Conservation (phyloP, 2,888 invertebrate genomes). For the Lithophane ornitopus region DNA sequence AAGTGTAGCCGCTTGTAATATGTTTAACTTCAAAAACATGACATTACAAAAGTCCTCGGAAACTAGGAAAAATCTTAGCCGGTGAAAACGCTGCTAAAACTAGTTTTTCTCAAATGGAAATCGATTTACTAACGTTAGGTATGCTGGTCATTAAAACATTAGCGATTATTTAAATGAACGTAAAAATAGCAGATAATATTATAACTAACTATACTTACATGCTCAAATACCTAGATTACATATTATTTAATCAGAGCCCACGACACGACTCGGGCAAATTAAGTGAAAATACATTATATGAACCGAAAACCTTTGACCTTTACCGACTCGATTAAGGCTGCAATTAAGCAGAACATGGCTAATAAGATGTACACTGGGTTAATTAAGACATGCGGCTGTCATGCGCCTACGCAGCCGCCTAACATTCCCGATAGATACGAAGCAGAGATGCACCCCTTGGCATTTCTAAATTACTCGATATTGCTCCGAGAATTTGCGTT, state of each 20-base stretch:
- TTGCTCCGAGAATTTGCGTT: slow-evolving; percentile 22
- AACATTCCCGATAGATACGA: slow-evolving; percentile 61
- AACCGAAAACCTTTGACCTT: slow-evolving; percentile 83
- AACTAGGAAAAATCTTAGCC: neutral
- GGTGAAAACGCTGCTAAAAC: no score
- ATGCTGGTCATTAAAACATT: slow-evolving; percentile 8
- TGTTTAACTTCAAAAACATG: neutral
- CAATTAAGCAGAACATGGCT: slow-evolving; percentile 69
- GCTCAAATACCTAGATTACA: slow-evolving; percentile 41
- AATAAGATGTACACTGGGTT: slow-evolving; percentile 80
- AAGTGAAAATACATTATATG: slow-evolving; percentile 75
- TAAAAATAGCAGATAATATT: slow-evolving; percentile 13
- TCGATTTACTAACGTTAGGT: neutral
- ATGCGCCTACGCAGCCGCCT: slow-evolving; percentile 72
- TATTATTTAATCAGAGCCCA: slow-evolving; percentile 65
- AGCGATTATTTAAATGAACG: slow-evolving; percentile 21
- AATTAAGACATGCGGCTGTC: slow-evolving; percentile 81
- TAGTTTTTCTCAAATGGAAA: neutral
- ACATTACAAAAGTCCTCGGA: neutral
- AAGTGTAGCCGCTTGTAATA: neutral
- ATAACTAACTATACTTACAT: slow-evolving; percentile 12
- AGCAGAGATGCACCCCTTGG: slow-evolving; percentile 52
- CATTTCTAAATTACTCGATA: slow-evolving; percentile 57
- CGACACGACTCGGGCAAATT: slow-evolving; percentile 77
- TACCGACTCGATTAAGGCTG: slow-evolving; percentile 65